These are phyloP conservation scores for Cydia strobilella DNA, from an alignment of 1,140 invertebrate genomes.

Conservation along the genomic window DNA sequence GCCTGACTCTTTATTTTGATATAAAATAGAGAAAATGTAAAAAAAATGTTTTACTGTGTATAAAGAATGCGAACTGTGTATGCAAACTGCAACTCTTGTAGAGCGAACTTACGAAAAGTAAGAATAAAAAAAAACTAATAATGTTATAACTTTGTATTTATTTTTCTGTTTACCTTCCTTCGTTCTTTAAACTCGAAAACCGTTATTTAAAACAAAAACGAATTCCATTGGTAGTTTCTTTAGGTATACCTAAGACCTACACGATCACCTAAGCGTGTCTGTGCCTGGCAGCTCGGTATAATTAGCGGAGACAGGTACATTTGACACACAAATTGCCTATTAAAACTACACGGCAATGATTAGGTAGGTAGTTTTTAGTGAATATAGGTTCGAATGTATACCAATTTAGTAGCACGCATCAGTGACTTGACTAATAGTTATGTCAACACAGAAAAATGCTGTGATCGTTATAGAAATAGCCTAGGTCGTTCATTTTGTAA, in stretches of 20 bases:
- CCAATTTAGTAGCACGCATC: constrained; percentile 1
- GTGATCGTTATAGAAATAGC: not conserved
- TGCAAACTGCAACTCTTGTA: constrained; percentile 62
- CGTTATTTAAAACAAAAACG: not conserved
- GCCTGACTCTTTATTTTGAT: constrained; percentile 67
- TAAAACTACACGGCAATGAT: not conserved
- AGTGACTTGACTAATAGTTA: not conserved
- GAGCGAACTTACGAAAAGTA: constrained; percentile 60
- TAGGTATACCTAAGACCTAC: not conserved
- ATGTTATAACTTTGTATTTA: constrained; percentile 46
- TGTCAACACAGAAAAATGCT: constrained; percentile 6
- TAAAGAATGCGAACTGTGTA: constrained; percentile 70
- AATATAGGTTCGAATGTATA: not conserved
- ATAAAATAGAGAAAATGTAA: constrained; percentile 72
- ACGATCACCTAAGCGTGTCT: not conserved
- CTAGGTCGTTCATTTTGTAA: not conserved
- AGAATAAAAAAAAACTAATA: constrained; percentile 63
- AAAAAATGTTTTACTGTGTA: constrained; percentile 68
- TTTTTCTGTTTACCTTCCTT: constrained; percentile 35
- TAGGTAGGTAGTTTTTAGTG: not conserved
- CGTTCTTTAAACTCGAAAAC: not conserved
- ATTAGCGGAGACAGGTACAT: not conserved
- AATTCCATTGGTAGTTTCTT: not conserved
- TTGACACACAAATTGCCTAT: constrained; percentile 3
- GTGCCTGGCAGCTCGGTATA: not conserved